These are phyloP conservation scores for Isichthys henryi DNA, from an alignment of 2,113 vertebrate genomes.

Conservation along the genomic window DNA sequence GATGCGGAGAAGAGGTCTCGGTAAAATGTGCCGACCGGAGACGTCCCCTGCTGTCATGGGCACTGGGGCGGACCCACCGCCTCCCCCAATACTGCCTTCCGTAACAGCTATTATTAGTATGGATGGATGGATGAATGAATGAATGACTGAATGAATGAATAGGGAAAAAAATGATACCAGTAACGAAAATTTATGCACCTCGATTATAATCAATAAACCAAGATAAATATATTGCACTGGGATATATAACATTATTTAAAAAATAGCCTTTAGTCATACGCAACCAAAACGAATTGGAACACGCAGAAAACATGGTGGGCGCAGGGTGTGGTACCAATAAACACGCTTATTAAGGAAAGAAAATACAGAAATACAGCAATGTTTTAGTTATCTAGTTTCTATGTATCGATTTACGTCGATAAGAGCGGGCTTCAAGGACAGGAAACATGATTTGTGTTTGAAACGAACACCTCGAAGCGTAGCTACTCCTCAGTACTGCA, in stretches of 20 bases:
- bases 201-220: neutral
- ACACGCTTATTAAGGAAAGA: neutral
- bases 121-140: neutral
- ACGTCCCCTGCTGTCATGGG: neutral
- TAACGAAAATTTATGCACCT: neutral
- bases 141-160: neutral
- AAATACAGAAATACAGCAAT: neutral
- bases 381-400: neutral
- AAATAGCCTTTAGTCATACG: neutral
- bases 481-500: neutral
- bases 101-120: neutral
- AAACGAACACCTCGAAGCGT: neutral
- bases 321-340: neutral
- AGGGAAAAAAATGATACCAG: neutral
- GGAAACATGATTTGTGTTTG: neutral
- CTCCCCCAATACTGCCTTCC: neutral
- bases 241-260: neutral
- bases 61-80: neutral
- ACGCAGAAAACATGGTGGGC: neutral
- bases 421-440: neutral
- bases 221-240: neutral
- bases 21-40: neutral
- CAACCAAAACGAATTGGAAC: neutral
- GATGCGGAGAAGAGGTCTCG: neutral
- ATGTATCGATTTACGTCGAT: neutral